Evolutionary conservation across 2,113 vertebrate genomes (phyloP).

Genomic region (Siniperca chuatsi): DNA sequence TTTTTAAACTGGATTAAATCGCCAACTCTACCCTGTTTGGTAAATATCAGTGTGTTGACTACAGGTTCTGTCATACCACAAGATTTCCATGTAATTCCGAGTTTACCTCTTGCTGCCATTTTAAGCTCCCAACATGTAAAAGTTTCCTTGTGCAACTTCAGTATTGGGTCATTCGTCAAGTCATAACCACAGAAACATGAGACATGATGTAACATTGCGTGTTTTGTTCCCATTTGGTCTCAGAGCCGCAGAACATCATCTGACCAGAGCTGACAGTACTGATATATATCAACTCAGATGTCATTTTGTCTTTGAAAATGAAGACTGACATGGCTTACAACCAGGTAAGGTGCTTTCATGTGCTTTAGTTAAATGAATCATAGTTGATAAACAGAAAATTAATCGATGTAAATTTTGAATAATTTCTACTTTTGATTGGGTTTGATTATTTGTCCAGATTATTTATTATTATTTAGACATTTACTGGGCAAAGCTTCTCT

Average conservation of each 20-base stretch:
- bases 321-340: constrained; percentile 70
- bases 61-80: background rate
- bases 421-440: background rate
- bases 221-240: constrained; percentile 21
- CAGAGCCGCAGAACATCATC: constrained; percentile 21
- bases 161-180: rapidly evolving
- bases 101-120: background rate
- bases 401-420: background rate
- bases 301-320: constrained; percentile 57
- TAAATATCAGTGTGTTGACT: too few relatives aligned
- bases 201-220: background rate
- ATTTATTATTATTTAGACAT: background rate
- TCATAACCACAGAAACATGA: background rate
- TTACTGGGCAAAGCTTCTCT: background rate
- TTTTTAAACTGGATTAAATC: background rate
- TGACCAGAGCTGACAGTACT: background rate
- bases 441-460: background rate
- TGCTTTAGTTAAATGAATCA: background rate
- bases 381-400: background rate
- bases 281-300: background rate
- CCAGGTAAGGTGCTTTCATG: constrained; percentile 61
- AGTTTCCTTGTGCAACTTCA: background rate
- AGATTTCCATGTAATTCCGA: background rate
- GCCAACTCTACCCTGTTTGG: background rate
- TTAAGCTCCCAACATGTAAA: background rate